Conservation (phyloP, 35 echinoderm and acorn worm genomes). For the Chiridota heheva region DNA sequence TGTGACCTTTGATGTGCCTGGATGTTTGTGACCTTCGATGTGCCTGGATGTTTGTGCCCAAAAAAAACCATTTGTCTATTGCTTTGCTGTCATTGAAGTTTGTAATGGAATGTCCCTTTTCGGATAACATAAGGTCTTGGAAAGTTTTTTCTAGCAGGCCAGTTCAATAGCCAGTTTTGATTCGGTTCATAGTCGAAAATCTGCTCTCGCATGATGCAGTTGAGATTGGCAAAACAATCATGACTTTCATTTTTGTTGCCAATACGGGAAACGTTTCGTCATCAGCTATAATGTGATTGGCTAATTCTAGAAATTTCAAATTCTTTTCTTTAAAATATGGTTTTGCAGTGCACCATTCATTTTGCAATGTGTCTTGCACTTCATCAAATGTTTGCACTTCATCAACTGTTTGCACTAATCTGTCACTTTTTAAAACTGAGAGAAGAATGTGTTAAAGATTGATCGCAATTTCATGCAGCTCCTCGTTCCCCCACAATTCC, state of each 20-base stretch:
- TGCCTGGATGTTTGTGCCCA: no score
- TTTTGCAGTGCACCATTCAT: constrained; percentile 1
- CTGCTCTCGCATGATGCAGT: not conserved
- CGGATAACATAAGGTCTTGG: not conserved
- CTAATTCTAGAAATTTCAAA: not conserved
- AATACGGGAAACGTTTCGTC: not conserved
- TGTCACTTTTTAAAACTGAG: no score
- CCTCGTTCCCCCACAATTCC: no score
- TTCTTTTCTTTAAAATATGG: not conserved
- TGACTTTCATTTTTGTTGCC: not conserved
- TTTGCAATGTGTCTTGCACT: not conserved
- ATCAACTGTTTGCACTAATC: no score
- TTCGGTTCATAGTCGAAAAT: not conserved
- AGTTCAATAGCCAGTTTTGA: not conserved
- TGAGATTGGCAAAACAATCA: not conserved
- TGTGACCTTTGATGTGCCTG: no score
- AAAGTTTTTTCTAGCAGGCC: not conserved
- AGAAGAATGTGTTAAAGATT: not conserved
- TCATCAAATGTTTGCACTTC: not conserved
- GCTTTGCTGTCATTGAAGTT: not conserved
- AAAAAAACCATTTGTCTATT: constrained; percentile 20
- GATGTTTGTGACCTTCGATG: no score
- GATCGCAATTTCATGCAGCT: no score
- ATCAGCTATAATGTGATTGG: not conserved
- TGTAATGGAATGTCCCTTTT: constrained; percentile 14